These are phyloP conservation scores for Temnothorax ravouxi DNA, from an alignment of 2,888 invertebrate species.

Conservation along the genomic window DNA sequence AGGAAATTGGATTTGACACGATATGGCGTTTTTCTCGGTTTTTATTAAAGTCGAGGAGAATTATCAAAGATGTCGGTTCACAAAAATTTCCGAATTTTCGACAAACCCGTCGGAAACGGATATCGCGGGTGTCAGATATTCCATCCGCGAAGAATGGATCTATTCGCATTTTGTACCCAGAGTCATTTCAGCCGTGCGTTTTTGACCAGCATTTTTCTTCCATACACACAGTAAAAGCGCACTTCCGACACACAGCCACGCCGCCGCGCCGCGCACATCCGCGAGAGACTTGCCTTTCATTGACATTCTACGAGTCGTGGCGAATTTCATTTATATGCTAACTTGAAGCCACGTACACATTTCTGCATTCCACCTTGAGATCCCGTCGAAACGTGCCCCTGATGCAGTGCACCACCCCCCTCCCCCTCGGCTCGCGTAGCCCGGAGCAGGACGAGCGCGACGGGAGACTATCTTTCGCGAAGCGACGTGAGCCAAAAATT, in stretches of 20 bases:
- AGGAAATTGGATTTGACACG: slow-evolving; percentile 1
- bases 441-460: background rate
- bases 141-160: background rate
- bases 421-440: slow-evolving; percentile 11
- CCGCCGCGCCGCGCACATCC: slow-evolving; percentile 23
- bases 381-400: slow-evolving; percentile 73
- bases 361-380: slow-evolving; percentile 74
- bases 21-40: background rate
- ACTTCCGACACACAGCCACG: background rate
- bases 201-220: slow-evolving; percentile 24
- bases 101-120: background rate
- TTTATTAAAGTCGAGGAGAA: background rate
- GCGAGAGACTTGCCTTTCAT: slow-evolving; percentile 70
- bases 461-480: slow-evolving; percentile 21
- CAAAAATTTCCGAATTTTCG: background rate
- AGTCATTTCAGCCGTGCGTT: slow-evolving; percentile 66
- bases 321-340: slow-evolving; percentile 84
- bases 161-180: slow-evolving; percentile 21
- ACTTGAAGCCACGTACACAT: slow-evolving; percentile 75
- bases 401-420: slow-evolving; percentile 33
- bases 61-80: background rate
- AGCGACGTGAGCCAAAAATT: slow-evolving; percentile 26
- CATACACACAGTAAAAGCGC: slow-evolving; percentile 28
- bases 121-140: background rate
- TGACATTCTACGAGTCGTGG: slow-evolving; percentile 81